Evolutionary conservation across 2,888 invertebrate genomes (phyloP).

Genomic region (Villa cingulata): DNA sequence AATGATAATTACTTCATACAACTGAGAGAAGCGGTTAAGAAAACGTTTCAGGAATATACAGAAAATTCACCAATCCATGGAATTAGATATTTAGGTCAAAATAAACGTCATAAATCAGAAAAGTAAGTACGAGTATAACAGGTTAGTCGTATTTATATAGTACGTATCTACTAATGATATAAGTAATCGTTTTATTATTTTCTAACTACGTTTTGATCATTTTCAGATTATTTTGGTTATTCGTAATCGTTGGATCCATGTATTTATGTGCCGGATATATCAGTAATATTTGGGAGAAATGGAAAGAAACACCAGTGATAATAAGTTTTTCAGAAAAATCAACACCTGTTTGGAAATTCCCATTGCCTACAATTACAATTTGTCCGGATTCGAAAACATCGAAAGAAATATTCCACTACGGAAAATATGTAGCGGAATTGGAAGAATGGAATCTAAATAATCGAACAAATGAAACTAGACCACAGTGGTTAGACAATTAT

Average conservation of each 20-base stretch:
- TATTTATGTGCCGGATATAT: slow-evolving; percentile 46
- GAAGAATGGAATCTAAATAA: background rate
- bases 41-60: background rate
- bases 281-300: slow-evolving; percentile 52
- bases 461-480: background rate
- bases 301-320: slow-evolving; percentile 57
- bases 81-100: background rate
- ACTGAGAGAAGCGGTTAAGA: background rate
- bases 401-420: slow-evolving; percentile 1
- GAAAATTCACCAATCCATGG: background rate
- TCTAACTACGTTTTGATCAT: background rate
- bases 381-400: slow-evolving; percentile 51
- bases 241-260: slow-evolving; percentile 45
- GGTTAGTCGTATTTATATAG: too few species aligned
- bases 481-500: background rate
- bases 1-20: background rate
- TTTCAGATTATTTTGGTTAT: slow-evolving; percentile 50
- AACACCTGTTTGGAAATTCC: slow-evolving; percentile 44
- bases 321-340: slow-evolving; percentile 63
- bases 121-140: too few species aligned
- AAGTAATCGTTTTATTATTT: background rate
- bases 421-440: background rate
- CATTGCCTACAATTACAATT: slow-evolving; percentile 51
- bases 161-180: too few species aligned
- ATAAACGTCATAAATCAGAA: background rate